These are phyloP conservation scores for Chelonia mydas DNA, from an alignment of 2,797 vertebrate genomes.

Conservation along the genomic window DNA sequence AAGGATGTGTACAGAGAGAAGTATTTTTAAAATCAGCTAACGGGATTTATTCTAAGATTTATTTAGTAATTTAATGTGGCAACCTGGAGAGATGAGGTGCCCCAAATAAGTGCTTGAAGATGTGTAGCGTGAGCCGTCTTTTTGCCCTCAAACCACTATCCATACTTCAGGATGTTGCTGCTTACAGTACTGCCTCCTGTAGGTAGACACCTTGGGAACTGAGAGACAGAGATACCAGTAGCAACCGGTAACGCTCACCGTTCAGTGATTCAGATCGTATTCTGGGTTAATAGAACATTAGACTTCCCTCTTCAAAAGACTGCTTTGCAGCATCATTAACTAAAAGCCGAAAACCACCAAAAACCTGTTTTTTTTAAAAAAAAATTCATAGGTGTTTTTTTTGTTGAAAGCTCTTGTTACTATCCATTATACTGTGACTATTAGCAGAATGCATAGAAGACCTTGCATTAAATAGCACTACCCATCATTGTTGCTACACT, in stretches of 20 bases:
- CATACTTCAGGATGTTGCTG: neutral
- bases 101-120: neutral
- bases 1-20: conserved; percentile 40
- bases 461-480: neutral
- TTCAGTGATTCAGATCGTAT: neutral
- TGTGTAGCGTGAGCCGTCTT: neutral
- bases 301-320: neutral
- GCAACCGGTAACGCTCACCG: neutral
- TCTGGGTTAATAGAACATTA: neutral
- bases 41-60: conserved; percentile 71
- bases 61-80: conserved; percentile 54
- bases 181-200: neutral
- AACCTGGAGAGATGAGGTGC: neutral
- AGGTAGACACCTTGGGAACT: neutral
- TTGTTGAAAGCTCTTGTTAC: neutral
- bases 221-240: too few species aligned
- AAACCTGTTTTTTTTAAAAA: neutral
- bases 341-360: neutral
- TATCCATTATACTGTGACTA: neutral
- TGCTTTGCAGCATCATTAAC: neutral
- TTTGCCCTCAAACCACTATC: neutral
- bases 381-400: neutral
- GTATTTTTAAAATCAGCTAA: conserved; percentile 51
- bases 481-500: neutral
- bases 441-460: neutral